Percentiles rank a stretch among this genome's conserved stretches.
phyloP scores from a whole-genome alignment of 2,888 invertebrate genomes.

The Norana najaformis region DNA sequence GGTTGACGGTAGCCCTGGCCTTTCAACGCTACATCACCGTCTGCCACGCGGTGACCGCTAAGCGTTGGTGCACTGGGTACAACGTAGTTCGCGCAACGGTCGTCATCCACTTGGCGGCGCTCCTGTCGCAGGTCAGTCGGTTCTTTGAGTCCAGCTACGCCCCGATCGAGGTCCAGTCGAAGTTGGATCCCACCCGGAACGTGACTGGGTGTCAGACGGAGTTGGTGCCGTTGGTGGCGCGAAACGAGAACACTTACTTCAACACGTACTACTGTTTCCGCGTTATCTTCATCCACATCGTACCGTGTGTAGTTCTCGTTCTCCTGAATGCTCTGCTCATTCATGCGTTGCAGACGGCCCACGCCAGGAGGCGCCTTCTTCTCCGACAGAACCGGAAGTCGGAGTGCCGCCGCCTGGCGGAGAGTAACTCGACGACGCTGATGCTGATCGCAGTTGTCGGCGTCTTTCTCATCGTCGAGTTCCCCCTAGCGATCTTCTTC shows the following conservation, averaged over 20 bases:
- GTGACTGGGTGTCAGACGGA: background rate
- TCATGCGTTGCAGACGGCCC: constrained; percentile 81
- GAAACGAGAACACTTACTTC: constrained; percentile 62
- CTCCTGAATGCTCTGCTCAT: constrained; percentile 85
- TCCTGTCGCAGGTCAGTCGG: constrained; percentile 66
- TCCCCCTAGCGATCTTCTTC: constrained; percentile 62
- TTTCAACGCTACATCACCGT: constrained; percentile 89
- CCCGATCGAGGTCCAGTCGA: constrained; percentile 66
- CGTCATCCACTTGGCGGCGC: constrained; percentile 69
- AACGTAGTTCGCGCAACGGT: constrained; percentile 76
- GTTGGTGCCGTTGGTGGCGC: constrained; percentile 7
- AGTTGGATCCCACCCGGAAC: constrained; percentile 15
- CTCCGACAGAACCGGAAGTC: constrained; percentile 71
- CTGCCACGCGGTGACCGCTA: constrained; percentile 85
- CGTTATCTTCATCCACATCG: constrained; percentile 87
- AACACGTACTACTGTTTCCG: constrained; percentile 77
- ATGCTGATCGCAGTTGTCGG: constrained; percentile 55
- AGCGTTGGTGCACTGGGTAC: constrained; percentile 71
- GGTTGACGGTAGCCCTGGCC: constrained; percentile 42
- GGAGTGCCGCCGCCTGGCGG: constrained; percentile 58
- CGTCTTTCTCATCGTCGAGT: constrained; percentile 64
- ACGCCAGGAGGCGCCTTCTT: constrained; percentile 75
- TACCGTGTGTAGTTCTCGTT: constrained; percentile 85
- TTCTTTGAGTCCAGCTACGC: constrained; percentile 33
- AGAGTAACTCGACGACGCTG: constrained; percentile 56